These are phyloP conservation scores for Cephalopachus bancanus DNA, from an alignment of 2,797 vertebrate species.

Conservation along the genomic window DNA sequence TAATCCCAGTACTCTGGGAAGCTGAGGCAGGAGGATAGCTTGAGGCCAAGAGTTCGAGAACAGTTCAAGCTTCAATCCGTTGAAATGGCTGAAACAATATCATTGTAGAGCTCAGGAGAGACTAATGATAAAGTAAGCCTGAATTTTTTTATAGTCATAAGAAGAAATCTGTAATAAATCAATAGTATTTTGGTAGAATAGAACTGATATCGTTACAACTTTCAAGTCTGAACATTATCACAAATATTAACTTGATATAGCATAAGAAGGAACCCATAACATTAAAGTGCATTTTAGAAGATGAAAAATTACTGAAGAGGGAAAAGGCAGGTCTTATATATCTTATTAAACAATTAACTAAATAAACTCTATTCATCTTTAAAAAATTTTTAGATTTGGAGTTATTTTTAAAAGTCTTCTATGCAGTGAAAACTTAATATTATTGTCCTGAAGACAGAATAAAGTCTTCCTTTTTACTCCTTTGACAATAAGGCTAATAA, in stretches of 20 bases:
- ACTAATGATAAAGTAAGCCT: not conserved
- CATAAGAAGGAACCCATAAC: not conserved
- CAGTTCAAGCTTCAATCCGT: not conserved
- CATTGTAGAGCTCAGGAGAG: not conserved
- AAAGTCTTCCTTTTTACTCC: not conserved
- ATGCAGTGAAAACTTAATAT: not conserved
- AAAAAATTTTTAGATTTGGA: not conserved
- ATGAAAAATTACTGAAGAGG: not conserved
- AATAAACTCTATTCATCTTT: not conserved
- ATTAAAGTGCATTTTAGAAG: not conserved
- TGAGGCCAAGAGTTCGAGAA: not conserved
- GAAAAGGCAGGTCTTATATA: not conserved
- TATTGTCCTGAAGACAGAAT: not conserved
- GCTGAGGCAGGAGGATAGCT: too few species aligned
- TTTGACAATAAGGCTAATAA: not conserved
- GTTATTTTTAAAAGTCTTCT: slow-evolving; percentile 58
- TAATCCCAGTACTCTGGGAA: too few species aligned
- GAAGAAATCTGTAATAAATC: not conserved
- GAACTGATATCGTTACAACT: not conserved
- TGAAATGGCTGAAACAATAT: not conserved
- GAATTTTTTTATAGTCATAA: not conserved
- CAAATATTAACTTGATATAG: not conserved
- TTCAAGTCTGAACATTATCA: not conserved
- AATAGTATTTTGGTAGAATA: not conserved
- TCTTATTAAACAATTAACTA: slow-evolving; percentile 8